Base-by-base conservation (phyloP, 2,113 vertebrate genomes). In the Bostrychus sinensis region DNA sequence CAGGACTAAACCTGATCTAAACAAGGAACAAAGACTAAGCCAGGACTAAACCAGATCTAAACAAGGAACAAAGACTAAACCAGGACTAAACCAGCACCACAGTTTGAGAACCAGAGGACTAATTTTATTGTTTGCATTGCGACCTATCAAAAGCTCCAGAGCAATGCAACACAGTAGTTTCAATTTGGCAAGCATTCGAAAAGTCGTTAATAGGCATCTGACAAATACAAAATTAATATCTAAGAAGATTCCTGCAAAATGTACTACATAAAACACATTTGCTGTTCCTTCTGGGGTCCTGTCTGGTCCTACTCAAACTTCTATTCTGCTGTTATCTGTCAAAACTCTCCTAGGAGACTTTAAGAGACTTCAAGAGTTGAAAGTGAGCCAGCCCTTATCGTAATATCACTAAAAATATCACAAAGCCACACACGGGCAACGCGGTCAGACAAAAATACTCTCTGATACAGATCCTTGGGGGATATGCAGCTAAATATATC, bases 401-500 rank as follows among this genome's bases (percentile, higher is more conserved):
- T 63, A 48, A 75, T 75, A 68, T 75, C 62, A 61, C 70, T 77
- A 37, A 23, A 79, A 73, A 65, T 64, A 75, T 76, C 70, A 57
- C 75, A 78, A 80, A 45, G 70, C 65, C 45, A 58, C 5, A 8
- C 72, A 78, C 62, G 69, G 42, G 65, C 60, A 75, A 64, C 62
- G 55, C 58, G 50, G 72, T 81, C 80, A 78, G 77, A 80, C 73
- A 60, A 64, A 83, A 89, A 81, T 81, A 84, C 41, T 42, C 54
- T 20, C 0, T 36, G 64, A 46, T 72, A 56, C 80, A 78, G 61
- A 66, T 75, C 65, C 56, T 4, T 16, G 11, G 76, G 75, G 77
- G 60, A 51, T 46, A 62, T 25, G 70, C 39, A 72, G 23, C 85
- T 84, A 86, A 87, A 86, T 76, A 87, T 87, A 87, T 66, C 59